These are phyloP conservation scores for Dipodomys ordii DNA, from an alignment of 2,113 vertebrate species.

Conservation along the genomic window DNA sequence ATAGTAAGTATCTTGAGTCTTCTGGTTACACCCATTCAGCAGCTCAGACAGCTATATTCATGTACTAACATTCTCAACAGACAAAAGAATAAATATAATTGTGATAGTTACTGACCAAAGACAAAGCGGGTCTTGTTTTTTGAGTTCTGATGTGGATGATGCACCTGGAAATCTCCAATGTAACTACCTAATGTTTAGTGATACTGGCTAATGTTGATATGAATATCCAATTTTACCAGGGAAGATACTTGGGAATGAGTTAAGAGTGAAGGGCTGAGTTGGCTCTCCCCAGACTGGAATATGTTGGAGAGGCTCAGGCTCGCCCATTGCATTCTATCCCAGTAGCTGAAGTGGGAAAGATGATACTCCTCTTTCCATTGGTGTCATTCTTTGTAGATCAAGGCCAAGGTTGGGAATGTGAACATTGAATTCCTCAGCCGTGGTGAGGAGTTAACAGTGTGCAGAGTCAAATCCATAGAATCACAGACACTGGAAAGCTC, in stretches of 20 bases:
- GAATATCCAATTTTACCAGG: not conserved
- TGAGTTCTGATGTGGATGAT: not conserved
- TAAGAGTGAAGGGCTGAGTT: not conserved
- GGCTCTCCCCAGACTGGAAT: not conserved
- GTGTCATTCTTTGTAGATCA: not conserved
- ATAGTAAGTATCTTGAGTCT: not conserved
- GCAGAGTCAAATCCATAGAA: not conserved
- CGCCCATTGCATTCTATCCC: not conserved
- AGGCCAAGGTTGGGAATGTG: not conserved
- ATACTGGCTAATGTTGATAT: not conserved
- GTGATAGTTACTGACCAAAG: not conserved
- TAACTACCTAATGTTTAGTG: not conserved
- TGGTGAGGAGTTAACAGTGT: not conserved
- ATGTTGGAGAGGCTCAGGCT: not conserved
- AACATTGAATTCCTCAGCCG: not conserved
- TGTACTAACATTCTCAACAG: not conserved
- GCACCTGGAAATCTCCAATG: not conserved
- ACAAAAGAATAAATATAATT: not conserved
- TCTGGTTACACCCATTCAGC: not conserved
- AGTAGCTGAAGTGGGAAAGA: not conserved
- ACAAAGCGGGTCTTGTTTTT: not conserved
- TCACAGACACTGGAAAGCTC: not conserved
- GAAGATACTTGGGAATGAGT: not conserved
- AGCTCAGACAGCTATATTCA: constrained; percentile 21
- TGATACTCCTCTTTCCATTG: not conserved